Evolutionary conservation across 2,797 vertebrate species (phyloP), one percentile per base, ranked within the genome.

Genomic region (Acanthopagrus latus): DNA sequence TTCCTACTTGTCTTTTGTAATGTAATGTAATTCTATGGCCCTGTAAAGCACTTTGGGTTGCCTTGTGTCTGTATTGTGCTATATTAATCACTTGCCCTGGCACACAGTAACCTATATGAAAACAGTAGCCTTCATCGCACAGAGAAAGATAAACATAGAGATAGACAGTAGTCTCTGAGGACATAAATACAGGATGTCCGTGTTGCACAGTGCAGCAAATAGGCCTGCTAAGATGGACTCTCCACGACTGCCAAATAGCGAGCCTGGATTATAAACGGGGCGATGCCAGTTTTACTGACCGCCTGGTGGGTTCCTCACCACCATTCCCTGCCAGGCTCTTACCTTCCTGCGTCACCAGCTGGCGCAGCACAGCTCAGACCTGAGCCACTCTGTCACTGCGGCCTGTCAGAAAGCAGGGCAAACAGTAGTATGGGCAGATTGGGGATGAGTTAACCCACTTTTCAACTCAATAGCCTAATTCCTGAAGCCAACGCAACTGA

Each of bases 371-470:
- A 59, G 50, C 17, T 21, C 27, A 16, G 62, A 38, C 56, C 55
- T 56, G 72, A 64, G 69, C 58, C 71, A n/a, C 74, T 54, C 64
- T 57, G 59, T 78, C 64, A 60, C 56, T 23, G 77, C 64, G 70
- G 67, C 55, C 25, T 68, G 64, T 68, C 59, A 71, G 38, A 70
- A 83, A 82, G 21, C 82, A 77, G 83, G 70, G 48, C 77, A 80
- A 65, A 67, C 38, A 52, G 3, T 21, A 23, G 21, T 57, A 64
- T 2, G 21, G 29, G 60, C 64, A 63, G 58, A 58, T 69, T 60
- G 55, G 70, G 69, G 71, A 81, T 63, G 77, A 41, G 70, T 73
- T 83, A 85, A 85, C 82, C 78, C 66, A 86, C 81, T 84, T 91
- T 82, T 72, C 5, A 83, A 71, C 44, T 38, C 74, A 75, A 62